These are phyloP conservation scores for Rhyzopertha dominica DNA, from an alignment of 1,140 invertebrate species.

Conservation along the genomic window DNA sequence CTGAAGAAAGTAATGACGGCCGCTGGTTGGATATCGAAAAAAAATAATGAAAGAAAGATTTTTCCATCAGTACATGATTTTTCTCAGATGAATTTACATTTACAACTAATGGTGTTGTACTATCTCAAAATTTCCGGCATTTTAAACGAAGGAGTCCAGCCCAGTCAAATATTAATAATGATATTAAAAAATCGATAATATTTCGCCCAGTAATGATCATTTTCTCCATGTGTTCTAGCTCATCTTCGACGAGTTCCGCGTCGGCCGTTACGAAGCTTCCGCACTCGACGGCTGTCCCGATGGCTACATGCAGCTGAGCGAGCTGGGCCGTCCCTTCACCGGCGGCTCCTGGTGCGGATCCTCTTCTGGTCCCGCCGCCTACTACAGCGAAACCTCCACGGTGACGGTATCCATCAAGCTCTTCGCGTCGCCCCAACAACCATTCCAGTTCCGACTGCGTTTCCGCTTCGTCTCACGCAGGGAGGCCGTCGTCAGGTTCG, in stretches of 20 bases:
- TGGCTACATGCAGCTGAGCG: conserved; percentile 78
- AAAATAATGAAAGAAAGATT: too few relatives aligned
- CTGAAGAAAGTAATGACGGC: too few relatives aligned
- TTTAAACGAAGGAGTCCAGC: too few relatives aligned
- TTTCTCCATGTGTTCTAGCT: conserved; percentile 51
- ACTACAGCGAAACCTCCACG: conserved; percentile 79
- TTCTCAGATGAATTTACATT: too few relatives aligned
- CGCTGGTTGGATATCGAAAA: too few relatives aligned
- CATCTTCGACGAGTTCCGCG: conserved; percentile 76
- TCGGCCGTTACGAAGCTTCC: conserved; percentile 65
- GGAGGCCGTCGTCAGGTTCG: conserved; percentile 73
- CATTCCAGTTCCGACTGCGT: conserved; percentile 69
- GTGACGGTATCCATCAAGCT: conserved; percentile 73
- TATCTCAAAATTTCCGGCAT: too few relatives aligned
- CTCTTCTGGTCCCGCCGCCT: conserved; percentile 68
- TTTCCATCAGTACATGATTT: too few relatives aligned
- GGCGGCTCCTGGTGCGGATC: conserved; percentile 80
- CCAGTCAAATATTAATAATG: too few relatives aligned
- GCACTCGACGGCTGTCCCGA: conserved; percentile 68
- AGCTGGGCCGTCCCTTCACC: conserved; percentile 74
- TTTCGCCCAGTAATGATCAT: too few relatives aligned
- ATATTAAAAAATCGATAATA: too few relatives aligned
- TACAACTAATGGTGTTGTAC: too few relatives aligned
- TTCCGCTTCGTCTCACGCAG: conserved; percentile 70
- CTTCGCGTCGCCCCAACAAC: conserved; percentile 56